These are phyloP conservation scores for Aphelocoma californica DNA, from an alignment of 2,797 vertebrate species.

Conservation along the genomic window DNA sequence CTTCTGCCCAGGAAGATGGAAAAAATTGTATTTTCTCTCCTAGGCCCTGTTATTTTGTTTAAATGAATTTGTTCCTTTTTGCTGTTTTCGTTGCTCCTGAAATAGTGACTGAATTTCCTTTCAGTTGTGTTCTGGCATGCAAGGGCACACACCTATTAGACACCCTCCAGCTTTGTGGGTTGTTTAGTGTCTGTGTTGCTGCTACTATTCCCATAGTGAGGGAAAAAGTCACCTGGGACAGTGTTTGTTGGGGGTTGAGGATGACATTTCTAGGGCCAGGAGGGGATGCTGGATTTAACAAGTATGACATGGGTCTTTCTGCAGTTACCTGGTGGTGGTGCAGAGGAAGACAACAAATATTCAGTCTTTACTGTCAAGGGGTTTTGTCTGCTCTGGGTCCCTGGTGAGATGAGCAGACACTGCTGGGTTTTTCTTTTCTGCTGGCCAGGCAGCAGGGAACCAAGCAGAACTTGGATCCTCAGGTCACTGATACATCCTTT, in stretches of 20 bases:
- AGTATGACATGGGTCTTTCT: not conserved
- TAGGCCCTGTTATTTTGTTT: not conserved
- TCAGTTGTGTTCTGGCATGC: not conserved
- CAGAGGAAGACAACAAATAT: not conserved
- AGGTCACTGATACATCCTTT: not conserved
- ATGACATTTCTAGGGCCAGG: not conserved
- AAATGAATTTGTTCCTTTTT: constrained; percentile 20
- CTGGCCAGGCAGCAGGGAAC: not conserved
- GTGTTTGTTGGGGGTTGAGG: not conserved
- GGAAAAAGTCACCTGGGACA: not conserved
- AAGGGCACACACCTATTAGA: not conserved
- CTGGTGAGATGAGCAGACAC: fast-evolving
- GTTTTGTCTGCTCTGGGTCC: not conserved
- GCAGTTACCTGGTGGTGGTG: not conserved
- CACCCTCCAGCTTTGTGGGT: not conserved
- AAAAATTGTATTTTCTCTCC: not conserved
- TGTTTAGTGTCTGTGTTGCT: not conserved
- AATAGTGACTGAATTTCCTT: constrained; percentile 21
- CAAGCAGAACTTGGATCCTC: not conserved
- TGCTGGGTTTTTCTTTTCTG: not conserved
- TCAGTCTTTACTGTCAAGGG: not conserved
- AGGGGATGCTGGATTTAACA: not conserved
- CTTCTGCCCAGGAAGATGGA: not conserved
- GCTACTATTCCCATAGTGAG: not conserved
- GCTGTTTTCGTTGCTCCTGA: constrained; percentile 6